Conservation (phyloP, 2,888 invertebrate genomes). For the Bombylius discolor region DNA sequence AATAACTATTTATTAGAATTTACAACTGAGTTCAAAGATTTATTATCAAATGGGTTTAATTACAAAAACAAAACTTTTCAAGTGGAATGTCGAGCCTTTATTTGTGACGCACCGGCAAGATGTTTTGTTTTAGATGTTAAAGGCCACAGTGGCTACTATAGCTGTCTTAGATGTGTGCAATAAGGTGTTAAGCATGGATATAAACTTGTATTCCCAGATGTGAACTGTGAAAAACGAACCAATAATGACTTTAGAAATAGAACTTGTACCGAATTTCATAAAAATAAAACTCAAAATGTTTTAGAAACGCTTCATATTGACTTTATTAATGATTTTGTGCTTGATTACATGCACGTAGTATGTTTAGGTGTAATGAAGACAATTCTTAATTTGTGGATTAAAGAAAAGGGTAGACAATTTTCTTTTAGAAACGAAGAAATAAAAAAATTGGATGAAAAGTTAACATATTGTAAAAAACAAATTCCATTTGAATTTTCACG, state of each 20-base stretch:
- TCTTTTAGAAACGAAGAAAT: not conserved
- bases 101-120: not conserved
- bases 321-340: not conserved
- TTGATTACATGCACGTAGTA: not conserved
- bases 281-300: not conserved
- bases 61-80: slow-evolving; percentile 4
- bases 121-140: not conserved
- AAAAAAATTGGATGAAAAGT: not conserved
- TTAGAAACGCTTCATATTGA: not conserved
- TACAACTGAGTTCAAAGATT: not conserved
- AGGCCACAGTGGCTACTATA: not conserved
- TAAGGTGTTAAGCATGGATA: not conserved
- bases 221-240: not conserved
- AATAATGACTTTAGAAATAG: not conserved
- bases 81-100: slow-evolving; percentile 7
- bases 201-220: not conserved
- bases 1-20: slow-evolving; percentile 6
- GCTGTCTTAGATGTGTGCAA: not conserved
- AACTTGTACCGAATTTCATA: not conserved
- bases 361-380: not conserved
- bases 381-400: not conserved
- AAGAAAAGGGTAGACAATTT: not conserved
- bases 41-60: slow-evolving; percentile 2
- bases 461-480: not conserved
- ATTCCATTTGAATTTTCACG: not conserved